Base-by-base conservation (phyloP, 1,140 invertebrate genomes). In the Bemisia tabaci region DNA sequence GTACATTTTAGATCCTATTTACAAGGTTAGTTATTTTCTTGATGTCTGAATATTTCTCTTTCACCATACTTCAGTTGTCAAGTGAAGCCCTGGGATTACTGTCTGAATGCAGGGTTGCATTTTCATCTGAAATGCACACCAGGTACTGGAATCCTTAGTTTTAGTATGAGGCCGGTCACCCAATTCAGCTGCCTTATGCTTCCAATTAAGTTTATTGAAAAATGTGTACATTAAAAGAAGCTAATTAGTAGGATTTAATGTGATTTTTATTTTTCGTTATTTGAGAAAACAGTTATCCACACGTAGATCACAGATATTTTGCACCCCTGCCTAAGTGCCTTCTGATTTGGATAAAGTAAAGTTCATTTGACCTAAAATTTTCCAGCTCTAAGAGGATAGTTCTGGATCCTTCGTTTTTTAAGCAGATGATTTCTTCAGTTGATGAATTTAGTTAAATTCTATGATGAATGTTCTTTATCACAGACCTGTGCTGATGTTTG, bases 1-100 rank as follows among this genome's bases (percentile, higher is more conserved):
- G 87, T 99, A 98, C 78, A 92, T 99, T 71, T 81, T 99, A 79
- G 94, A 97, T 73, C 97, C 97, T 60, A 98, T 99, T 80, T 99
- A 97, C 84, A 97, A 98, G 84, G 88, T 88, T 79, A 71, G 63
- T 61, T 26, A 58, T 63, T 26, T 39, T 66, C 22, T n/a, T n/a
- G n/a, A n/a, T n/a, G n/a, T n/a, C n/a, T n/a, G n/a, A n/a, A n/a
- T 48, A 22, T 59, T 64, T 69, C 22, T 33, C 65, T 72, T 68
- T 70, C 67, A 66, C 67, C 68, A 63, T 58, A 0, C 22, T 12
- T 58, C 0, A 22, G 21, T 48, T 24, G 33, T 48, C 58, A 1
- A 60, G 23, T 60, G n/a, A 1, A 60, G 1, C 1, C 2, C 24
- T 9, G n/a, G n/a, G 12, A 39, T 12, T 12, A 12, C n/a, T 12